phyloP scores from a whole-genome alignment of 2,888 invertebrate genomes.

The Scaptomyza caliginosa region DNA sequence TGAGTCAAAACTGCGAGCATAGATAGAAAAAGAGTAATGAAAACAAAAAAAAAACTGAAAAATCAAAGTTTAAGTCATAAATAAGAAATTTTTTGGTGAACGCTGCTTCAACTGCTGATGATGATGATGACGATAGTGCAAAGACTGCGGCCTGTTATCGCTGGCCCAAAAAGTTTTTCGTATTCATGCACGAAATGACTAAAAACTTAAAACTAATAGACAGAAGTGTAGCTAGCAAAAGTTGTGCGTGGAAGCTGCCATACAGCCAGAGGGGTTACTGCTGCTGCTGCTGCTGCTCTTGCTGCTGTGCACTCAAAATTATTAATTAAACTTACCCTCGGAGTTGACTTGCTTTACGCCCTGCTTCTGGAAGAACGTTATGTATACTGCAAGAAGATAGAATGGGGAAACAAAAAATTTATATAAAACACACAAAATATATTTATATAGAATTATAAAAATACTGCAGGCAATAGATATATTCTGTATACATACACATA shows the following conservation, averaged over 20 bases:
- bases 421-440: conserved; percentile 5
- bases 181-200: conserved; percentile 76
- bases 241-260: conserved; percentile 49
- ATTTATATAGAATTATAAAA: conserved; percentile 31
- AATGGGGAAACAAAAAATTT: conserved; percentile 29
- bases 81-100: conserved; percentile 58
- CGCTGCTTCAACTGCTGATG: conserved; percentile 23
- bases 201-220: conserved; percentile 77
- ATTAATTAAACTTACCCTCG: conserved; percentile 84
- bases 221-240: conserved; percentile 71
- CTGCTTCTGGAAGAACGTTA: conserved; percentile 77
- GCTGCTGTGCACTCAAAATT: conserved; percentile 66
- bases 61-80: conserved; percentile 74
- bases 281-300: conserved; percentile 19
- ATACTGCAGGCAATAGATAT: conserved; percentile 40
- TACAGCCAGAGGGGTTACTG: conserved; percentile 19
- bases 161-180: conserved; percentile 64
- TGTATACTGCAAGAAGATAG: conserved; percentile 77
- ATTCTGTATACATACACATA: background rate
- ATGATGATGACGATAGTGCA: conserved; percentile 63
- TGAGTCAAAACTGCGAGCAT: conserved; percentile 1
- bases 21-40: background rate
- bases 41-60: conserved; percentile 31
- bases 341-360: conserved; percentile 80
- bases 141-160: conserved; percentile 68